These are phyloP conservation scores for Zosterops pallidus DNA, from an alignment of 2,113 vertebrate species.

Conservation along the genomic window DNA sequence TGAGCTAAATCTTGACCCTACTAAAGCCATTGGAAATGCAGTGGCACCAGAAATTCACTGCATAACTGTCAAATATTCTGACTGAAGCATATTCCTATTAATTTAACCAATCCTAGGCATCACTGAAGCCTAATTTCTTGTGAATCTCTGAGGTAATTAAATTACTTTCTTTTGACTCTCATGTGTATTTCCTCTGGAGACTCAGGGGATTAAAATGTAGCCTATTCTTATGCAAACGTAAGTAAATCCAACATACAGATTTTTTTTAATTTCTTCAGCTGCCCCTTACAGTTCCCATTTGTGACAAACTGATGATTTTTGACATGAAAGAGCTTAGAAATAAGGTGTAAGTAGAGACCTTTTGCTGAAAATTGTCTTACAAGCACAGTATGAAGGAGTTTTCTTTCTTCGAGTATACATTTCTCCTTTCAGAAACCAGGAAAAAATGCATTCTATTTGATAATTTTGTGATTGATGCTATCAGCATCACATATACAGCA, in stretches of 20 bases:
- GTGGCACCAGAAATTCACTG: not conserved
- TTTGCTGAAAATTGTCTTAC: not conserved
- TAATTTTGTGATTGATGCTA: not conserved
- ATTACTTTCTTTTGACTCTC: conserved; percentile 16
- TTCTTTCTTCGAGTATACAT: not conserved
- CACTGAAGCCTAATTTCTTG: conserved; percentile 50
- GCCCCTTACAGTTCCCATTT: not conserved
- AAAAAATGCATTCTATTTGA: not conserved
- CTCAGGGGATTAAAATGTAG: conserved; percentile 34
- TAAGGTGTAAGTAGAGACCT: not conserved
- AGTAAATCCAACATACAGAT: not conserved
- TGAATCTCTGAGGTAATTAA: conserved; percentile 40
- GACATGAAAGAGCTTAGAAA: not conserved
- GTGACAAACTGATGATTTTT: conserved; percentile 7
- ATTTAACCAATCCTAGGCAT: conserved; percentile 19
- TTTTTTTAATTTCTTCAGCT: conserved; percentile 40
- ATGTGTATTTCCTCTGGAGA: not conserved
- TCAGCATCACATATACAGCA: not conserved
- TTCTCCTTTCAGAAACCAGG: not conserved
- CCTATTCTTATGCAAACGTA: not conserved
- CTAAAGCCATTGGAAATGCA: not conserved
- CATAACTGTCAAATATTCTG: not conserved
- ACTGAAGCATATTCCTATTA: conserved; percentile 8
- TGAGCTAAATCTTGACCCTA: not conserved
- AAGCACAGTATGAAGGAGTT: not conserved